Base-by-base conservation (phyloP, 2,113 vertebrate species). In the Prietella phreatophila region DNA sequence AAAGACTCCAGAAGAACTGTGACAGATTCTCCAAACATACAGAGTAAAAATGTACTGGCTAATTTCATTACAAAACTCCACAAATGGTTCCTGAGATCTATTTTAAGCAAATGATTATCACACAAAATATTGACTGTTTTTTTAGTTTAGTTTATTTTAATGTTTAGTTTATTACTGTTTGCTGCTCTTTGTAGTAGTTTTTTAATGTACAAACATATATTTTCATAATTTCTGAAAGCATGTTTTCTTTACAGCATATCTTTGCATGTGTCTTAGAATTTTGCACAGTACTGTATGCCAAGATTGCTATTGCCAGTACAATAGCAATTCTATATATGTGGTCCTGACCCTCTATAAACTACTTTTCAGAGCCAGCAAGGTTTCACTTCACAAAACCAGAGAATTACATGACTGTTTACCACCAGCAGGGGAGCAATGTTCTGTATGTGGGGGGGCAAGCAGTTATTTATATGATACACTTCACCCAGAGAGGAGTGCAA, bases 381-480 rank as follows among this genome's bases (percentile, higher is more conserved):
- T 94, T 94, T 90, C 93, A 94, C 73, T 96, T 96, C 80, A 58
- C 19, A 76, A 93, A 93, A 88, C 93, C 93, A 0, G 94, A 96
- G 90, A 94, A 93, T 89, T 95, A 94, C 92, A 92, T 93, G 81
- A 93, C 95, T 55, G 92, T 96, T 91, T 96, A 93, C 90, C 95
- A 96, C 79, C 95, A 93, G 60, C 90, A 94, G 27, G 95, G 94
- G 13, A 94, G 91, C 3, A 90, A 96, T 85, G 93, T 91, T 2
- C 92, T 96, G 33, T 94, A 95, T 4, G 92, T 96, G 25, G 96
- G 96, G 10, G 95, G 95, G 47, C 93, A 90, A 60, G 95, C 92
- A 0, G 88, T 88, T 36, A 89, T 96, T 91, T 95, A 94, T 47
- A 69, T 95, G 75, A 67, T 96, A 91, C 93, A 89, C 0, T 96